phyloP scores from a whole-genome alignment of 1,140 invertebrate genomes.

The Plutomurus gul region DNA sequence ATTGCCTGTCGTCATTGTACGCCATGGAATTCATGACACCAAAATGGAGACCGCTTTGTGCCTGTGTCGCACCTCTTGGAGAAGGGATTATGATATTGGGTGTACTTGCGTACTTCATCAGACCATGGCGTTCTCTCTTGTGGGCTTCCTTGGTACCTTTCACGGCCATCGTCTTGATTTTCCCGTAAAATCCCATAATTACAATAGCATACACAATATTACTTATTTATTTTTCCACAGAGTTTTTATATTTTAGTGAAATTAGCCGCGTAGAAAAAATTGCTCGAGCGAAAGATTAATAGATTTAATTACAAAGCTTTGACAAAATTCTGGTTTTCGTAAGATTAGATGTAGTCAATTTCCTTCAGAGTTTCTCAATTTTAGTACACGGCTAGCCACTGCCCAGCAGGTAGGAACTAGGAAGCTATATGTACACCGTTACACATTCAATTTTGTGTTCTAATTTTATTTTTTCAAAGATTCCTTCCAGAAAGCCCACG shows the following conservation, averaged over 20 bases:
- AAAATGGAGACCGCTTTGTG: conserved; percentile 39
- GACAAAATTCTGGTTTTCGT: too few relatives aligned
- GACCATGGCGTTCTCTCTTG: conserved; percentile 42
- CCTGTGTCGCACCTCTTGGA: conserved; percentile 47
- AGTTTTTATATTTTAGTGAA: conserved; percentile 38
- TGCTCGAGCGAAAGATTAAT: conserved; percentile 33
- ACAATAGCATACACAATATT: not conserved
- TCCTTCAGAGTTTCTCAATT: too few relatives aligned
- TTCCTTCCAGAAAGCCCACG: conserved; percentile 26
- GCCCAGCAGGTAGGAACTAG: too few relatives aligned
- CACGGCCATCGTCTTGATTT: conserved; percentile 15
- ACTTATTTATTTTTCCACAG: not conserved
- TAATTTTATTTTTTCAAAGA: not conserved
- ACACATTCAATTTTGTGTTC: not conserved
- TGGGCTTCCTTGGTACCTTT: conserved; percentile 36
- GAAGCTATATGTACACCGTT: conserved; percentile 5
- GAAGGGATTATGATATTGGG: conserved; percentile 45
- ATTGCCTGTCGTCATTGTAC: conserved; percentile 39
- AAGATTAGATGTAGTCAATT: too few relatives aligned
- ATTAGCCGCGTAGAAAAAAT: conserved; percentile 35
- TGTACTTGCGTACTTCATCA: conserved; percentile 47
- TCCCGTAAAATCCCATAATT: too few relatives aligned
- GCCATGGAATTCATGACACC: conserved; percentile 51
- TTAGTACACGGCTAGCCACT: too few relatives aligned
- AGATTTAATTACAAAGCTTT: too few relatives aligned